Base-by-base conservation (phyloP, 2,113 vertebrate species). In the Cercopithecus mona region DNA sequence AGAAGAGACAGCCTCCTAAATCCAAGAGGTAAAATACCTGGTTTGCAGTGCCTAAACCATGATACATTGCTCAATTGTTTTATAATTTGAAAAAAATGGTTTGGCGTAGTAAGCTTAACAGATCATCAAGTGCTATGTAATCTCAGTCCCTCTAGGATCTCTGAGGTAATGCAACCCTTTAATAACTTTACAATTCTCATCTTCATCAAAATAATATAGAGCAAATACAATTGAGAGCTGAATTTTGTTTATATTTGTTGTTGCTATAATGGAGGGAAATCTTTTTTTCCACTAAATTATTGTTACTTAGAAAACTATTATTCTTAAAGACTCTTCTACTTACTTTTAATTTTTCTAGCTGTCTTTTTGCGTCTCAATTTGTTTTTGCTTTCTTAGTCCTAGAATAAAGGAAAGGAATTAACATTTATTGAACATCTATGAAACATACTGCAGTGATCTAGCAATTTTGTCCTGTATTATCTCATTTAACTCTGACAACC, bases 21-120 rank as follows among this genome's bases (percentile, higher is more conserved):
- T 97, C 79, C n/a, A 99, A 98, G 97, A 99, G 99, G 99, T 99
- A 98, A 98, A 95, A 82, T 48, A 85, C 52, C 50, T 92, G 23
- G 2, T 81, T 96, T 90, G 43, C 4, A 40, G 23, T 86, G 30
- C 13, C 7, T 94, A 20, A 16, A 57, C 2, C 5, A 1, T 79
- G n/a, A 64, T 92, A 86, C 45, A 66, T 6, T 55, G 68, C 7
- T 88, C 79, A 81, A 8, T 80, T 91, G 70, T 78, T 94, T 88
- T 80, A 82, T 97, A 79, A 64, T 83, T 91, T 93, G 90, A 94
- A 94, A 85, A 90, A 93, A 95, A 25, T 55, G 7, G 6, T 85
- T 83, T 48, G 18, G 5, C 3, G 12, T 76, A 48, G 32, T 93
- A 88, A 48, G 81, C 17, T 66, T 81, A 95, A 87, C 16, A 95